Conservation (phyloP, 2,797 vertebrate species). For the Poeciliopsis infans region DNA sequence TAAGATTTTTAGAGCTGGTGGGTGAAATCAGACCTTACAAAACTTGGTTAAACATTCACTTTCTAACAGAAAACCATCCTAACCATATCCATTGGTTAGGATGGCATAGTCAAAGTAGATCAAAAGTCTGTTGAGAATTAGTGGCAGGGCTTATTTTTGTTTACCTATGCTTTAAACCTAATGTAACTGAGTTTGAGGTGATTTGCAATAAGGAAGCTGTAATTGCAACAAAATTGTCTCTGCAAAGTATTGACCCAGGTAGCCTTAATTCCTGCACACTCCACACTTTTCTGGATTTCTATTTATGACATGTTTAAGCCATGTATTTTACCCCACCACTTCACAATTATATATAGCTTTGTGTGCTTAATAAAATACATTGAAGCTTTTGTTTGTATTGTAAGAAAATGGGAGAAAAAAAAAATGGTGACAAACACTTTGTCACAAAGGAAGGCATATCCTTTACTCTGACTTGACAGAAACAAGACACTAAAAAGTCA, state of each 20-base stretch:
- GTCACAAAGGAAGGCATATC: neutral
- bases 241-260: neutral
- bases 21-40: neutral
- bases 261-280: neutral
- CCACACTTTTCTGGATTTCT: neutral
- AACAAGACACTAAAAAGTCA: neutral
- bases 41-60: neutral
- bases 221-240: neutral
- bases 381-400: neutral
- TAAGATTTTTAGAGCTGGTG: neutral
- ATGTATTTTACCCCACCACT: neutral
- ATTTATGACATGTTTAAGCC: neutral
- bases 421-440: neutral
- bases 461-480: neutral
- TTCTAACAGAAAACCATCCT: neutral
- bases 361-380: neutral
- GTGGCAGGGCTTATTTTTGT: neutral
- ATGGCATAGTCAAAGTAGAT: neutral
- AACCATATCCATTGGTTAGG: neutral
- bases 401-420: neutral
- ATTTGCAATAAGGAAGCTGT: neutral
- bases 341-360: neutral
- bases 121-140: neutral
- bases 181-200: neutral
- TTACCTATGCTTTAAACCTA: neutral